Base-by-base conservation (phyloP, 2,797 vertebrate species). In the Leptoclinus maculatus region DNA sequence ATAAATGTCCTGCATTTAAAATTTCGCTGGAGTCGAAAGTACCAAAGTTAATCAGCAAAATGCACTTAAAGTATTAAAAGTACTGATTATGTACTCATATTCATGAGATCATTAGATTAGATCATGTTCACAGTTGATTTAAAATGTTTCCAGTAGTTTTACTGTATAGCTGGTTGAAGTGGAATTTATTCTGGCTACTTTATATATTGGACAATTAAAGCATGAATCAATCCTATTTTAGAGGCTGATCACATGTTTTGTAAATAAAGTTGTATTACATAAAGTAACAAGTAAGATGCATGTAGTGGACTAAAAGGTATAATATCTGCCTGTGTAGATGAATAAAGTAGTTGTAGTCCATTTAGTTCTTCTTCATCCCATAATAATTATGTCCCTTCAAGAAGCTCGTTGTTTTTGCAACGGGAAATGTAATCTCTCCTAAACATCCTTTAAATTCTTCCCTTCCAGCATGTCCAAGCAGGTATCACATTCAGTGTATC, bases 401-500 rank as follows among this genome's bases (percentile, higher is more conserved):
- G 19, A 11, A 0, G 1, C 5, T 71, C 7, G 14, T 7, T 21
- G 4, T 39, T 29, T 51, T n/a, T n/a, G n/a, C 25, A 71, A 13
- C 17, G 7, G 36, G 21, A 71, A 32, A 57, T 23, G 0, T 67
- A 57, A 73, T 68, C 34, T 38, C 34, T 17, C 29, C 32, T 39
- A 43, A 66, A 73, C 8, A 60, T 62, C 49, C 38, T 72, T 32
- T 79, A 32, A 74, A 83, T 69, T 76, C 29, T 53, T 77, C 34
- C 58, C 54, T 32, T 51, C 60, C 54, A 70, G 64, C 70, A 43
- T 6, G 23, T 82, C 66, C 25, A 17, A 75, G 54, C 19, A 34
- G 56, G 78, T 38, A 60, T 84, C 67, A 36, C 66, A 71, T 62
- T 69, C 54, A 84, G 80, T 16, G 54, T 71, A 79, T 77, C 78